phyloP scores from a whole-genome alignment of 2,113 vertebrate species.

The Aldabrachelys gigantea region DNA sequence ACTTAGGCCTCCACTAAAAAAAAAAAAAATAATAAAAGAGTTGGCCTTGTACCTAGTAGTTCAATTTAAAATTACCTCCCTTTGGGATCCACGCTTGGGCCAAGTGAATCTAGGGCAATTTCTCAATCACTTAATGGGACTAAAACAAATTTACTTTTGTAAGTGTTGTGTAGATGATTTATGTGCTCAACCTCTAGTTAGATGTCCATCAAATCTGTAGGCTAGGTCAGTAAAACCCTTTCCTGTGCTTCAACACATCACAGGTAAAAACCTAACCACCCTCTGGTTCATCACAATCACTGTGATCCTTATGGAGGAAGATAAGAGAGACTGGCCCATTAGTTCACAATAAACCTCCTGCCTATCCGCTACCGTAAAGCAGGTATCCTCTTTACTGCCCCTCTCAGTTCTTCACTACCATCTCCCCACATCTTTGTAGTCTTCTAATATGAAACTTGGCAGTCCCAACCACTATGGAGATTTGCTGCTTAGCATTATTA shows the following conservation, averaged over 20 bases:
- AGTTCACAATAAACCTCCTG: neutral
- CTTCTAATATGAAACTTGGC: neutral
- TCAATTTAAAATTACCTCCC: neutral
- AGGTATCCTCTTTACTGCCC: neutral
- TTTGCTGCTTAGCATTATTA: neutral
- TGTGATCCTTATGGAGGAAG: neutral
- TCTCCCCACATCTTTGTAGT: neutral
- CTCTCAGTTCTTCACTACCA: neutral
- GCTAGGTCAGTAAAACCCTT: neutral
- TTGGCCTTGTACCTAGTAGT: accelerated
- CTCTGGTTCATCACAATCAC: neutral
- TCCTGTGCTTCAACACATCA: neutral
- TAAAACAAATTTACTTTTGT: no score
- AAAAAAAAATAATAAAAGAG: neutral
- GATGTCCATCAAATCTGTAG: neutral
- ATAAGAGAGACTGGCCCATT: neutral
- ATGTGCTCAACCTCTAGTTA: no score
- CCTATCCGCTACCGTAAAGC: neutral
- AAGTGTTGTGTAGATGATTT: no score
- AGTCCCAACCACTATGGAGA: neutral
- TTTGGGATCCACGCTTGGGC: neutral
- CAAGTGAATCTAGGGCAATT: neutral
- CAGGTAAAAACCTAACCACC: neutral
- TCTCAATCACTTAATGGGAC: accelerated
- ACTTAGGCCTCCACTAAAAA: neutral